Evolutionary conservation across 2,113 vertebrate genomes (phyloP).

Genomic region (Myotis yumanensis): DNA sequence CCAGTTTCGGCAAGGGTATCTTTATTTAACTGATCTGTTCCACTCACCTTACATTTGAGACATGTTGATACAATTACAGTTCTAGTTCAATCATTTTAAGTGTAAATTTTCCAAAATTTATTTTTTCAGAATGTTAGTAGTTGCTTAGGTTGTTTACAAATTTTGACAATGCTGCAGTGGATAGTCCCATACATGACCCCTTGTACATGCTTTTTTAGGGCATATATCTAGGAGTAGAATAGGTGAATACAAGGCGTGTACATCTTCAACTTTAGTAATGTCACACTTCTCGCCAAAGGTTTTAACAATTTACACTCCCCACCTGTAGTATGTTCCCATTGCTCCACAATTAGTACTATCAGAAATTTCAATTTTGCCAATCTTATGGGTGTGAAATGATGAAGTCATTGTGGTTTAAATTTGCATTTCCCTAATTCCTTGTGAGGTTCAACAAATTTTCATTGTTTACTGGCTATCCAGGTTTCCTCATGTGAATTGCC

Average conservation of each 20-base stretch:
- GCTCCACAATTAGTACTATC: background rate
- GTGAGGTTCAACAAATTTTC: background rate
- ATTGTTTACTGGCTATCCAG: background rate
- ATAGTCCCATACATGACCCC: background rate
- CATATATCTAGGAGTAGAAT: background rate
- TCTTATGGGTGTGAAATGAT: background rate
- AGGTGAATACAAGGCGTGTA: background rate
- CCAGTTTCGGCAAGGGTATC: no score
- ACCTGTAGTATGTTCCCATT: background rate
- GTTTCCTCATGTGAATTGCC: background rate
- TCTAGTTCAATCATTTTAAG: background rate
- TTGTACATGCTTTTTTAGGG: background rate
- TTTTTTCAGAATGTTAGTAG: background rate
- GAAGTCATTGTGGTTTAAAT: background rate
- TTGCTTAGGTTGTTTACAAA: background rate
- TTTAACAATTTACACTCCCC: background rate
- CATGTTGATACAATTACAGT: background rate
- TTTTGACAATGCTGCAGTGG: background rate
- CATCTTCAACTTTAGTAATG: background rate
- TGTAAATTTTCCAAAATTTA: background rate
- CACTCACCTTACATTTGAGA: background rate
- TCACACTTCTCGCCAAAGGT: background rate
- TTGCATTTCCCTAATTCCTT: background rate
- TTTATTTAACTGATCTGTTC: slow-evolving; percentile 16
- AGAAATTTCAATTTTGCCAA: background rate